Evolutionary conservation across 2,797 vertebrate species (phyloP).

Genomic region (Denticeps clupeoides): DNA sequence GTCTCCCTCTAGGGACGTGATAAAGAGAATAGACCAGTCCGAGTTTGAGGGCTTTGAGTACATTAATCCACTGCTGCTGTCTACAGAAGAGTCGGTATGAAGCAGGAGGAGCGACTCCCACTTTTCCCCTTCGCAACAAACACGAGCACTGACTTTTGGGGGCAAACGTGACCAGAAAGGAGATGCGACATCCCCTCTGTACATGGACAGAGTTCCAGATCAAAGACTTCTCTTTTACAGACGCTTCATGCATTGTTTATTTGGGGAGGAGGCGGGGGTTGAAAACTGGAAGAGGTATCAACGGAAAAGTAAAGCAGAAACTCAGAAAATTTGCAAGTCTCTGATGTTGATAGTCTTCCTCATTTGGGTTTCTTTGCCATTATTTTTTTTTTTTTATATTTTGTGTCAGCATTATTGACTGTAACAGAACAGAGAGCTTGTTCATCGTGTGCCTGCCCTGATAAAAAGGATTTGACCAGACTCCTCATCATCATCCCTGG

Average conservation of each 20-base stretch:
- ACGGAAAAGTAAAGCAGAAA: too few relatives aligned
- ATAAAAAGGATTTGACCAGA: slow-evolving; percentile 40
- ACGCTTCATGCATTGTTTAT: too few relatives aligned
- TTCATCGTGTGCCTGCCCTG: slow-evolving; percentile 66
- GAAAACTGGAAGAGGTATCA: too few relatives aligned
- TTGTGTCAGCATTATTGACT: slow-evolving; percentile 50
- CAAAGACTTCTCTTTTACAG: too few relatives aligned
- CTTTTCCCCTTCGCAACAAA: background rate
- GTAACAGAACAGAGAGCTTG: slow-evolving; percentile 47
- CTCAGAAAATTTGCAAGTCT: too few relatives aligned
- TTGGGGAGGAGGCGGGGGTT: too few relatives aligned
- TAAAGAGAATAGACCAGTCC: slow-evolving; percentile 97
- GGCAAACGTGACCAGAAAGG: too few relatives aligned
- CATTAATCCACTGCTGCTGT: slow-evolving; percentile 91
- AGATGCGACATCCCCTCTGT: too few relatives aligned
- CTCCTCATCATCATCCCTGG: slow-evolving; percentile 47
- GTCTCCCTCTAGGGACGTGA: slow-evolving; percentile 73
- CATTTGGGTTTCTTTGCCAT: slow-evolving; percentile 32
- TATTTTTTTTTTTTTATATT: slow-evolving; percentile 26
- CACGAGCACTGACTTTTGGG: background rate
- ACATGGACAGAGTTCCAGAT: too few relatives aligned
- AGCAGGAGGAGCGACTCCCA: slow-evolving; percentile 25
- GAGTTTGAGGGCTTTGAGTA: slow-evolving; percentile 98
- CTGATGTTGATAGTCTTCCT: slow-evolving; percentile 48
- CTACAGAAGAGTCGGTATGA: slow-evolving; percentile 91